Evolutionary conservation across 2,888 invertebrate species (phyloP), one percentile per base, ranked within the genome.

Genomic region (Tuta absoluta): DNA sequence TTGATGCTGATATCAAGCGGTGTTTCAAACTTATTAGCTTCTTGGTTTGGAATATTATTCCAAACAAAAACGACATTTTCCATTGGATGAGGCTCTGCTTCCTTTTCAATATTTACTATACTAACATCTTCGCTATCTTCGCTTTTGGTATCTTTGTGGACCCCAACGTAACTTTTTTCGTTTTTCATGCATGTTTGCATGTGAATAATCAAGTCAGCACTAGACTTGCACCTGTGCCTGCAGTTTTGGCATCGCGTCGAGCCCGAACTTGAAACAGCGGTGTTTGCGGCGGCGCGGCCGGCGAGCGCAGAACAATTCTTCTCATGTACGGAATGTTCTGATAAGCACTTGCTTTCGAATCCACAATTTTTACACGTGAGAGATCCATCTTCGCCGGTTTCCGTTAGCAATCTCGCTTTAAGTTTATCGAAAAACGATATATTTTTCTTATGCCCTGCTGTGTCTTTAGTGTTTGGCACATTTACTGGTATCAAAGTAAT

Each of bases 191-290:
- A 97, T 45, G 93, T 94, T 84, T 94, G 94, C 81, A 96, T 89
- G 80, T 97, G 97, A 66, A 94, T 89, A 68, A 94, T 91, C 59
- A 97, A 91, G 86, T 97, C 97, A 3, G 94, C 93, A 72, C 96
- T 96, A 28, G 96, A 96, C 87, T 97, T 97, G 85, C 97, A 97
- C 67, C 97, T 93, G 81, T 96, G 96, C 69, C 97, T 93, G 82
- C 97, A 97, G 80, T 95, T 95, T 84, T 96, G 96, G 81, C 97
- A 97, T 66, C 97, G 93, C 61, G 96, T 95, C 14, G 96, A 95
- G 68, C 95, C 94, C 74, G 92, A 83, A 71, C 89, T 92, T 57
- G 92, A 82, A 67, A 88, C 86, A 41, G 91, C 76, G 8, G 92
- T 81, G 69, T 84, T 90, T 57, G 85, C 68, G 62, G 80, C 74